Evolutionary conservation across 2,797 vertebrate genomes (phyloP).

Genomic region (Meriones psammophilus): DNA sequence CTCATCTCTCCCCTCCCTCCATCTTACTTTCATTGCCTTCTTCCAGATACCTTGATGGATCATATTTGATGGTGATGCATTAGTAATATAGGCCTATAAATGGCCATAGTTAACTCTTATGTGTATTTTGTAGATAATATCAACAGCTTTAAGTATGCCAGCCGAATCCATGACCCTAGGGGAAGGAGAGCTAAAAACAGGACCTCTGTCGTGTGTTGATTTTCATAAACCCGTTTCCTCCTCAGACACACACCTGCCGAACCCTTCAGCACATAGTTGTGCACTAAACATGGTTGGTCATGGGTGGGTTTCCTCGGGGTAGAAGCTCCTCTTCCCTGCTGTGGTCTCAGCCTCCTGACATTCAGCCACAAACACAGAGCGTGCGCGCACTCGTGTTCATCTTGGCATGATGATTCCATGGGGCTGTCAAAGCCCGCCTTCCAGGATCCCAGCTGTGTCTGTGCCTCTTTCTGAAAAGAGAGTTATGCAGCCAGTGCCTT

Average conservation of each 20-base stretch:
- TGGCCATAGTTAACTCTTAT: background rate
- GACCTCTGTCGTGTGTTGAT: fast-evolving
- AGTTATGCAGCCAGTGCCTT: too few species aligned
- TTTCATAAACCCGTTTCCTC: fast-evolving
- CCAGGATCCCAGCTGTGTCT: background rate
- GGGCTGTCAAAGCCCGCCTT: background rate
- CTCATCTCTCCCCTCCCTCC: background rate
- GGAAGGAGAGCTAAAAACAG: background rate
- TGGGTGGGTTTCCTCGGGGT: background rate
- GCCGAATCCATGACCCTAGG: background rate
- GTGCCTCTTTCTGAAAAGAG: background rate
- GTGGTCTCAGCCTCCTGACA: background rate
- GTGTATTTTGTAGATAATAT: fast-evolving
- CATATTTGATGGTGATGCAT: background rate
- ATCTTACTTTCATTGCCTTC: background rate
- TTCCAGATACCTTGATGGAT: background rate
- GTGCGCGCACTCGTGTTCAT: background rate
- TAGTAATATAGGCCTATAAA: fast-evolving
- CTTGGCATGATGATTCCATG: fast-evolving
- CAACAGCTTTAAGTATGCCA: background rate
- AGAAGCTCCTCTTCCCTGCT: background rate
- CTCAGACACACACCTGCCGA: background rate
- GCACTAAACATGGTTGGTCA: fast-evolving
- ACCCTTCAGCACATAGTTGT: fast-evolving
- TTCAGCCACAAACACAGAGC: fast-evolving